Conservation (phyloP, 2,113 vertebrate species). For the Phylloscopus trochiloides region DNA sequence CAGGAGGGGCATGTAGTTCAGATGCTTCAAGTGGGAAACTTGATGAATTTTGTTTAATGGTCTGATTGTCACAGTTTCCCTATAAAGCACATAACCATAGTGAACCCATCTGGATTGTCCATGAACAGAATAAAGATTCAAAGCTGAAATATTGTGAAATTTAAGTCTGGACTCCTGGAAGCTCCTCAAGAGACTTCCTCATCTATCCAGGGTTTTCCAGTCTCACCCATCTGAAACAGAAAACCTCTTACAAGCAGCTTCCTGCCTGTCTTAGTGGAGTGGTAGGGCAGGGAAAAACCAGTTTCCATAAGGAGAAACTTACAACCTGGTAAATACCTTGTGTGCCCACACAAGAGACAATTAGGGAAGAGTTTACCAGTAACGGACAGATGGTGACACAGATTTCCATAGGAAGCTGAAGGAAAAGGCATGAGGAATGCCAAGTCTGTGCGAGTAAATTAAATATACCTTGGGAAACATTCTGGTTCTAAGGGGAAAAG, state of each 20-base stretch:
- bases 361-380: background rate
- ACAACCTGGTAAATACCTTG: background rate
- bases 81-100: fast-evolving
- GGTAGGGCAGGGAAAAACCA: background rate
- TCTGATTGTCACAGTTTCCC: background rate
- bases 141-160: background rate
- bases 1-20: background rate
- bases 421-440: background rate
- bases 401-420: background rate
- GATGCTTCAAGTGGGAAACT: background rate
- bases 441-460: background rate
- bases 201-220: background rate
- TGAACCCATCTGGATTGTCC: background rate
- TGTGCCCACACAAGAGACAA: background rate
- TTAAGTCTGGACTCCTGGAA: background rate
- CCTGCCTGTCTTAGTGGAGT: background rate
- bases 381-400: background rate
- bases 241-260: background rate
- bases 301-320: background rate
- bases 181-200: background rate
- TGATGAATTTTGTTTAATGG: background rate
- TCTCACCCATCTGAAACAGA: background rate
- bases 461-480: background rate
- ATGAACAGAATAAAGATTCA: background rate
- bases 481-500: background rate